Evolutionary conservation across 2,888 invertebrate genomes (phyloP), one percentile per base, ranked within the genome.

Genomic region (Danaus chrysippus): DNA sequence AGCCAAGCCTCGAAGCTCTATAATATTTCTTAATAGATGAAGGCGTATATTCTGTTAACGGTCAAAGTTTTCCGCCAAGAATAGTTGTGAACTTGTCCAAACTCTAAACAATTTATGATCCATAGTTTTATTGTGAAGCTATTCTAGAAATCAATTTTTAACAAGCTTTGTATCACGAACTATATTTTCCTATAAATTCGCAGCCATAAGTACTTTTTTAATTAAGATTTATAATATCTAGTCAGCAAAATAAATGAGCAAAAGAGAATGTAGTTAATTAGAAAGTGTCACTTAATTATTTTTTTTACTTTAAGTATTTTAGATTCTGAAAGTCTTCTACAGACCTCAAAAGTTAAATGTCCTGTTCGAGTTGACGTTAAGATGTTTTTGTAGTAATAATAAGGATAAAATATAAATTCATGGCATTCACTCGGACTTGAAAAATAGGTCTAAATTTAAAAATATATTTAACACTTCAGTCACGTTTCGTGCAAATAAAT

Each of bases 11-110:
- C 72, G 72, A 68, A 76, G 76, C 81, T 77, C 76, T 76, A 84
- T 61, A 66, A 64, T 84, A 84, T 85, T 86, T 87, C 80, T 78
- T 85, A 84, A 84, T 88, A 87, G 84, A 84, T 79, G 82, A 82
- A 85, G 81, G 81, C 82, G 83, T 86, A 87, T 85, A 87, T 88
- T 81, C 78, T 82, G 81, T 77, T 87, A 87, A 89, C 83, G 85
- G 83, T 81, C 81, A 77, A 88, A 89, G 80, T 89, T 87, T 83
- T 69, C 76, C 77, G 75, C 78, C 80, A 71, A 74, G 69, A 71
- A 73, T 76, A 73, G 76, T 73, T 74, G 70, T 76, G 57, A 64
- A 64, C 58, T 66, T 60, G 55, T 66, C 58, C 46, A 63, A 66
- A 64, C 66, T 64, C 57, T 62, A 64, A 64, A 66, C 59, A 34